A percentile compares a stretch with the other conserved stretches of the same genome.
phyloP scores from a whole-genome alignment of 1,140 invertebrate species.

The Papilio xuthus region DNA sequence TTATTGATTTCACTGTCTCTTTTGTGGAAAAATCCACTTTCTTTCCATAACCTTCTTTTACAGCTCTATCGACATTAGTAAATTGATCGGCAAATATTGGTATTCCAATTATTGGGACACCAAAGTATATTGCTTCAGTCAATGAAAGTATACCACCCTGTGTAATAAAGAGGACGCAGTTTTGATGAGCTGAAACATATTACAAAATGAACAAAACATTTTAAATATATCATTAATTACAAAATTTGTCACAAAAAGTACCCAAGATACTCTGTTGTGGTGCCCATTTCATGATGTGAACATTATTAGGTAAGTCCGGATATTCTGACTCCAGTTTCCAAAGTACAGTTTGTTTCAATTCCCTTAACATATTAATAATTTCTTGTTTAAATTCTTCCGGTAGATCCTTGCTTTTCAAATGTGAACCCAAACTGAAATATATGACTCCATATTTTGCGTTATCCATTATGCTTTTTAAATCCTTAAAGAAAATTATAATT shows the following conservation, averaged over 20 bases:
- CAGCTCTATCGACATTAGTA: slow-evolving; percentile 69
- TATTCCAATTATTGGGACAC: slow-evolving; percentile 85
- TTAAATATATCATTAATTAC: background rate
- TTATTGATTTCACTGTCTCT: slow-evolving; percentile 43
- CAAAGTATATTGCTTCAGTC: slow-evolving; percentile 85
- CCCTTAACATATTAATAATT: slow-evolving; percentile 74
- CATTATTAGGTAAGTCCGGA: slow-evolving; percentile 78
- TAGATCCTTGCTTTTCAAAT: slow-evolving; percentile 71
- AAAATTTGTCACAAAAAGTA: slow-evolving; percentile 35
- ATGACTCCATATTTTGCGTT: slow-evolving; percentile 76
- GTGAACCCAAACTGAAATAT: slow-evolving; percentile 82
- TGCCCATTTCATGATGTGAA: slow-evolving; percentile 83
- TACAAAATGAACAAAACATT: background rate
- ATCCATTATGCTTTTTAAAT: slow-evolving; percentile 78
- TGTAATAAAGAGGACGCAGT: slow-evolving; percentile 85
- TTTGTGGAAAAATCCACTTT: slow-evolving; percentile 41
- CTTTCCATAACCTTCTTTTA: slow-evolving; percentile 53
- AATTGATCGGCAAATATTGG: slow-evolving; percentile 86
- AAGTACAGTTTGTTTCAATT: slow-evolving; percentile 75
- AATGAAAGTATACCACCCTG: slow-evolving; percentile 87
- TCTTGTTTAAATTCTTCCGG: slow-evolving; percentile 51
- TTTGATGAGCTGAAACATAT: slow-evolving; percentile 83
- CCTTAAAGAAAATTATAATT: slow-evolving; percentile 50
- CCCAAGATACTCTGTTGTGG: slow-evolving; percentile 84
- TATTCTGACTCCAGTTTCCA: slow-evolving; percentile 82